Evolutionary conservation across 2,797 vertebrate genomes (phyloP).

Genomic region (Amazona finschi): DNA sequence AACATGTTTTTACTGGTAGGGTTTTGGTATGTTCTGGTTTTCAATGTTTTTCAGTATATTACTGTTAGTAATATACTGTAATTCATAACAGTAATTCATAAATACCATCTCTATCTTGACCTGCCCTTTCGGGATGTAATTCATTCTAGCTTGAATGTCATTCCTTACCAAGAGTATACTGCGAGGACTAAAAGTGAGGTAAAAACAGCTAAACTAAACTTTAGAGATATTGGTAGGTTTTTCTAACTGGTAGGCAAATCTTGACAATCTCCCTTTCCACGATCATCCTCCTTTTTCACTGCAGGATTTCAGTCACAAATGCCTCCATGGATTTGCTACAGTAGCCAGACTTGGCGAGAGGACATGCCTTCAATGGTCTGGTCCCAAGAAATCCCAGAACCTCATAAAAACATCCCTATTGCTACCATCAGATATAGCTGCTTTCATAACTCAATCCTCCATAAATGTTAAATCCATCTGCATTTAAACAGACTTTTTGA

Average conservation of each 20-base stretch:
- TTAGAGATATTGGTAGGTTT: neutral
- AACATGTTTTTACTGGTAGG: neutral
- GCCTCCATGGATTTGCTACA: neutral
- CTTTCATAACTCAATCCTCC: neutral
- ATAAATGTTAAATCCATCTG: neutral
- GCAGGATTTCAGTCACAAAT: neutral
- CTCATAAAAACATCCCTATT: neutral
- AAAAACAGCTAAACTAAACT: neutral
- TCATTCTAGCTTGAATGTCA: neutral
- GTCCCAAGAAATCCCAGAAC: neutral
- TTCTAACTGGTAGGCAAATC: neutral
- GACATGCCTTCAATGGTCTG: neutral
- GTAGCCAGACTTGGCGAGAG: neutral
- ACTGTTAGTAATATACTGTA: neutral
- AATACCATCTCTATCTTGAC: neutral
- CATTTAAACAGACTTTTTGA: conserved; percentile 37
- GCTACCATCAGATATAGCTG: neutral
- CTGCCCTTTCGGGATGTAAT: neutral
- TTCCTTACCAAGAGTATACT: neutral
- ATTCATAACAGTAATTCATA: neutral
- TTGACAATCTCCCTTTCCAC: neutral
- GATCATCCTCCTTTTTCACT: neutral
- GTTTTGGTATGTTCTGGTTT: neutral
- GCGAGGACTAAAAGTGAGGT: neutral
- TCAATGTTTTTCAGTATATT: neutral